Evolutionary conservation across 2,797 vertebrate species (phyloP), one percentile per base, ranked within the genome.

Genomic region (Leptatherina wallacei): DNA sequence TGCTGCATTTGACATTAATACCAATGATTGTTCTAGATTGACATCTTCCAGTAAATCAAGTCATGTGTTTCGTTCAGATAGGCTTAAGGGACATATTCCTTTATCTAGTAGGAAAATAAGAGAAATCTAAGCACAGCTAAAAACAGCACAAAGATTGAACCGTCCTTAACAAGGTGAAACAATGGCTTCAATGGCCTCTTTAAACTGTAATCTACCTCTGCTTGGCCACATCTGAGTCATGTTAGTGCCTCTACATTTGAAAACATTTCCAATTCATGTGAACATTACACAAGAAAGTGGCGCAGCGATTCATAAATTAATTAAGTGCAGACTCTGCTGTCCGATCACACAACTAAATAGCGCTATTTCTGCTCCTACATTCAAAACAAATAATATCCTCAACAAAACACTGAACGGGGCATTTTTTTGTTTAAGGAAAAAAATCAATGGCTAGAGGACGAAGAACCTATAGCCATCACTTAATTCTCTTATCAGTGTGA

Each of bases 401-500:
- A 83, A 93, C 91, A 91, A 92, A 56, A 90, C 77, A 89, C 80
- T 82, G 83, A 85, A 83, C 64, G 72, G 77, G 82, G 56, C 80
- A 20, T 72, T 82, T 73, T 27, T 83, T 65, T 75, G 83, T 85
- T 80, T 55, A 7, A 18, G 22, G 52, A 93, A 51, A 61, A 64
- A 80, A 85, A 93, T 94, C 93, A 92, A 95, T 93, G 90, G 78
- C 85, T 83, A 91, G 87, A 92, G 91, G 92, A 92, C 88, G 87
- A 92, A 94, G 89, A 91, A 91, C 84, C 91, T 86, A 88, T 85
- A 90, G 88, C 77, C 87, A 89, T 91, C 90, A 85, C 86, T 93
- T 92, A 91, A 93, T 93, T 93, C 89, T 92, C 89, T 93, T 92
- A 93, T 93, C 89, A 79, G 81, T 62, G 83, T 93, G 92, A 93